Conservation (phyloP, 2,113 vertebrate species). For the Nibea albiflora region DNA sequence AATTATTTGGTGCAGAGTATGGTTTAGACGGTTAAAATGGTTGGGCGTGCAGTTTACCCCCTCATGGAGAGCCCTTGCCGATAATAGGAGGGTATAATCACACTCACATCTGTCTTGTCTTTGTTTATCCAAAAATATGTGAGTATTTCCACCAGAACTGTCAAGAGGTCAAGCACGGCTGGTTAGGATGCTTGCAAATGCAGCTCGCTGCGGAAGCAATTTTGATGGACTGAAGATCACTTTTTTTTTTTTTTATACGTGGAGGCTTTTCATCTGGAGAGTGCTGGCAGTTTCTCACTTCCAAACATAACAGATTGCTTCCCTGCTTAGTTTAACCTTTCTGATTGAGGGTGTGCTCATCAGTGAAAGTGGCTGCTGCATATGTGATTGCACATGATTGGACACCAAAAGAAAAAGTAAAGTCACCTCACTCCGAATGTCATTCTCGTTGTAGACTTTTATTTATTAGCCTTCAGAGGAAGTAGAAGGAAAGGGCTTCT, state of each 20-base stretch:
- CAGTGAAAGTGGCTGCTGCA: conserved; percentile 13
- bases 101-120: neutral
- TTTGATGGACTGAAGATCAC: neutral
- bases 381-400: conserved; percentile 17
- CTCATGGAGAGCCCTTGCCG: neutral
- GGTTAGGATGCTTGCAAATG: conserved; percentile 3
- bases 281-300: neutral
- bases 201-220: neutral
- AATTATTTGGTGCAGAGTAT: neutral
- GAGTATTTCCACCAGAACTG: neutral
- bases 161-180: neutral
- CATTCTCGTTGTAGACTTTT: neutral
- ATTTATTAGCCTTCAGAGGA: neutral
- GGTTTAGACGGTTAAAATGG: neutral
- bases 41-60: neutral
- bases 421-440: conserved; percentile 1
- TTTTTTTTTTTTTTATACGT: neutral
- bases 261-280: neutral
- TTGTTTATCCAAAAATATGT: neutral
- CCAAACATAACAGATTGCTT: neutral
- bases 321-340: conserved; percentile 18
- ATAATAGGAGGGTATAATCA: conserved; percentile 3
- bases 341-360: conserved; percentile 20
- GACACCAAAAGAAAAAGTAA: conserved; percentile 1
- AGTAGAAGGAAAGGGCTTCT: neutral